phyloP scores from a whole-genome alignment of 2,888 invertebrate genomes.

The Apotomis capreana region DNA sequence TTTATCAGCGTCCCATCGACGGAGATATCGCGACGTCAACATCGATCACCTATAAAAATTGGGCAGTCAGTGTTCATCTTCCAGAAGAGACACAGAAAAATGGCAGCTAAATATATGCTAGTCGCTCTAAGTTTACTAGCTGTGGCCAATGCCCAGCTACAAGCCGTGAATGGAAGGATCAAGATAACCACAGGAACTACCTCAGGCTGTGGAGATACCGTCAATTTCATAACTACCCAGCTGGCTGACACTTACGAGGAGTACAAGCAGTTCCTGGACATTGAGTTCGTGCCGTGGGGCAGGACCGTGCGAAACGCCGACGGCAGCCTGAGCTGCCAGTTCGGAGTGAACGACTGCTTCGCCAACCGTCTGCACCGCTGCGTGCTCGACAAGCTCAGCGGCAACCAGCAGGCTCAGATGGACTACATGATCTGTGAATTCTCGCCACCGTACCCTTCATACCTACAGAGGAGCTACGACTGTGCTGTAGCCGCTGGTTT shows the following conservation, averaged over 20 bases:
- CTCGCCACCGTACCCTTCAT: slow-evolving; percentile 56
- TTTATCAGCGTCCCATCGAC: not conserved
- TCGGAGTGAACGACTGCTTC: slow-evolving; percentile 66
- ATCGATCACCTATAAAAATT: slow-evolving; percentile 5
- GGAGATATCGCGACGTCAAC: too few species aligned
- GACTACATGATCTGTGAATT: slow-evolving; percentile 74
- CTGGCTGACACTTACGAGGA: slow-evolving; percentile 59
- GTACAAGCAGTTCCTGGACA: slow-evolving; percentile 63
- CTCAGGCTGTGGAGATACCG: slow-evolving; percentile 68
- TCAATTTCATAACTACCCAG: slow-evolving; percentile 59
- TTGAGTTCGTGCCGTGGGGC: slow-evolving; percentile 77
- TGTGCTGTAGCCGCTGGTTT: slow-evolving; percentile 66
- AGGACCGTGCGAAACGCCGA: slow-evolving; percentile 57
- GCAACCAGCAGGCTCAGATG: slow-evolving; percentile 62
- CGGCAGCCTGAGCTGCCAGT: slow-evolving; percentile 63
- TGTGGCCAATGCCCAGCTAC: slow-evolving; percentile 45
- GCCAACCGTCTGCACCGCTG: slow-evolving; percentile 75
- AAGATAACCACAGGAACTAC: slow-evolving; percentile 66
- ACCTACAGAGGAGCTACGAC: slow-evolving; percentile 54
- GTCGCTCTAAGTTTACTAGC: slow-evolving; percentile 21
- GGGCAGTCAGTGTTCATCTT: not conserved
- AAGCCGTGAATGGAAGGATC: slow-evolving; percentile 65
- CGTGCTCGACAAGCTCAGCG: slow-evolving; percentile 59
- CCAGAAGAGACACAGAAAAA: slow-evolving; percentile 13
- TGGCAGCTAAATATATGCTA: slow-evolving; percentile 23